A percentile compares a stretch with the other conserved stretches of the same genome.
These are phyloP conservation scores for Apodemia zela DNA, from an alignment of 2,888 invertebrate species.

Conservation along the genomic window DNA sequence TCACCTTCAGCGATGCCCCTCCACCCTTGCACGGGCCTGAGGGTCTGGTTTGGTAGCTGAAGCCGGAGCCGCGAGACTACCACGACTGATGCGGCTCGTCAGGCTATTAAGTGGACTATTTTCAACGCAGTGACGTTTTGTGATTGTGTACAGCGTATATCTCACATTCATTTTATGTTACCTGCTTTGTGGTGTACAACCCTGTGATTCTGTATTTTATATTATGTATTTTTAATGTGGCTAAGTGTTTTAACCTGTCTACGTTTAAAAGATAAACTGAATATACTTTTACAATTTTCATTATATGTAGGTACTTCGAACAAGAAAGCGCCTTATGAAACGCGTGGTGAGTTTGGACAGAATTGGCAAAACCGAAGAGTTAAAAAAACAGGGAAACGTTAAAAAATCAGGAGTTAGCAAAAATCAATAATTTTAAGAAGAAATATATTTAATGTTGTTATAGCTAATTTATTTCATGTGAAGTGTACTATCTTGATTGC, in stretches of 20 bases:
- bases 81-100: constrained; percentile 80
- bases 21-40: constrained; percentile 69
- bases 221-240: neutral
- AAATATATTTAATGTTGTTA: too few relatives aligned
- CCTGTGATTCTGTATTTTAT: constrained; percentile 4
- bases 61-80: constrained; percentile 81
- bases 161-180: neutral
- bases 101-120: constrained; percentile 67
- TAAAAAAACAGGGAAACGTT: too few relatives aligned
- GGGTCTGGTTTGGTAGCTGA: constrained; percentile 79
- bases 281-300: neutral
- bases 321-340: neutral
- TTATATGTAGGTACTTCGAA: neutral
- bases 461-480: too few relatives aligned
- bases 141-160: constrained; percentile 23
- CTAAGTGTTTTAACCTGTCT: neutral
- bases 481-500: too few relatives aligned
- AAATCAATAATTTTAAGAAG: too few relatives aligned
- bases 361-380: too few relatives aligned
- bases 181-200: constrained; percentile 6
- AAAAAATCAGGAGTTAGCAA: too few relatives aligned
- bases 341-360: neutral
- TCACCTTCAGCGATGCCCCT: constrained; percentile 80
- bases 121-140: constrained; percentile 39
- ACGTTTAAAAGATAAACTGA: neutral